phyloP scores from a whole-genome alignment of 2,113 vertebrate genomes.

The Caracal caracal region DNA sequence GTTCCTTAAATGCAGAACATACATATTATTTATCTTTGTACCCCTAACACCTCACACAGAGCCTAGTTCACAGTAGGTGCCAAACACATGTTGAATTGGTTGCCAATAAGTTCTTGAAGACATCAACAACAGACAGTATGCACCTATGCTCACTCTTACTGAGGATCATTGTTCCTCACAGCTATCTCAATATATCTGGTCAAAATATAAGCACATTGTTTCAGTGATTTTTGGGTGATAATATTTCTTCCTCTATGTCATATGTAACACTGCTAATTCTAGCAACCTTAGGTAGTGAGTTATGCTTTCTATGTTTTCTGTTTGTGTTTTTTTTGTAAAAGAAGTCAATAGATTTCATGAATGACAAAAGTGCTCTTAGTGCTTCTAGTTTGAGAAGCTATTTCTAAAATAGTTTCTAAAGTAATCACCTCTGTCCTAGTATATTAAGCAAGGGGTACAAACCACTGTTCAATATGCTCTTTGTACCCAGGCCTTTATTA shows the following conservation, averaged over 20 bases:
- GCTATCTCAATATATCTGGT: not conserved
- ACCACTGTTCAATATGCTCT: not conserved
- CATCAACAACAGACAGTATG: not conserved
- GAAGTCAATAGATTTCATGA: not conserved
- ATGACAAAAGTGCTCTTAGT: not conserved
- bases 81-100: not conserved
- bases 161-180: not conserved
- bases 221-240: not conserved
- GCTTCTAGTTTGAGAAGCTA: not conserved
- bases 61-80: not conserved
- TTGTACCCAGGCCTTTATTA: not conserved
- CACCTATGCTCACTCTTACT: not conserved
- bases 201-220: not conserved
- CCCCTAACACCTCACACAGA: not conserved
- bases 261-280: not conserved
- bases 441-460: not conserved
- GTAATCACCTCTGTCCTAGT: not conserved
- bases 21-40: not conserved
- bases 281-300: not conserved
- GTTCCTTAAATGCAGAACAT: not conserved
- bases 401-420: conserved; percentile 3
- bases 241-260: not conserved
- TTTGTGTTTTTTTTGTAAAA: not conserved
- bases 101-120: not conserved
- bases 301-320: not conserved